These are phyloP conservation scores for Labia minor DNA, from an alignment of 2,888 invertebrate genomes.

Conservation along the genomic window DNA sequence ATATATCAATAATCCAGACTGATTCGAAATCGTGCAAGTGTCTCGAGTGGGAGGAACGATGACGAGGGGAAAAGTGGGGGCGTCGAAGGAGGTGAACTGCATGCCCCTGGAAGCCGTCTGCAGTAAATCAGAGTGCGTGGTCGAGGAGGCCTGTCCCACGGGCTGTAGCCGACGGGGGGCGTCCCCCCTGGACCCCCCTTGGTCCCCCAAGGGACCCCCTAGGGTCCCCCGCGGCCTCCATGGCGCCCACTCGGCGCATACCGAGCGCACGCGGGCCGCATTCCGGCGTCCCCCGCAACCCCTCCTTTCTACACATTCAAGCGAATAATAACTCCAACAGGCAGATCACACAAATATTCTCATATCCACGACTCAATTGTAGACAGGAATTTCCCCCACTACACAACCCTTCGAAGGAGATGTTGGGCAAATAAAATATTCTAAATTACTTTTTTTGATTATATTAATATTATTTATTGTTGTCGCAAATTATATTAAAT, in stretches of 20 bases:
- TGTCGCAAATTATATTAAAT: constrained; percentile 14
- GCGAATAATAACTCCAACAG: neutral
- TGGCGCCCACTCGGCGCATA: constrained; percentile 13
- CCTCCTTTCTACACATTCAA: constrained; percentile 15
- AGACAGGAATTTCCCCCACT: no score
- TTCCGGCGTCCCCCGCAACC: neutral
- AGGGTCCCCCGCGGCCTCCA: constrained; percentile 19
- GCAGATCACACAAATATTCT: constrained; percentile 7
- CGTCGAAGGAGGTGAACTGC: neutral
- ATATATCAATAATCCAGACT: constrained; percentile 1
- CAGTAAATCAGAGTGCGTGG: constrained; percentile 5
- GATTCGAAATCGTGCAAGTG: constrained; percentile 15
- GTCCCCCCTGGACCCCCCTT: constrained; percentile 13
- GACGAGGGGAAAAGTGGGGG: constrained; percentile 14
- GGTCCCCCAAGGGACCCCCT: constrained; percentile 21
- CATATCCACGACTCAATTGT: neutral
- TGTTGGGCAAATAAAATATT: no score
- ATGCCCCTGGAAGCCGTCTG: constrained; percentile 17
- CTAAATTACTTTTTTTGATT: neutral
- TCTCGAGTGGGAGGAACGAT: constrained; percentile 13
- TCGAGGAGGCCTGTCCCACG: constrained; percentile 13
- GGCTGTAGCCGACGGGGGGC: neutral
- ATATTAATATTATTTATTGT: neutral
- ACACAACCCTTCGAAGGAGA: no score
- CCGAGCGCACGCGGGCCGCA: constrained; percentile 1